A percentile compares a stretch with the other conserved stretches of the same genome.
These are phyloP conservation scores for Apoderus coryli DNA, from an alignment of 2,888 invertebrate genomes.

Conservation along the genomic window DNA sequence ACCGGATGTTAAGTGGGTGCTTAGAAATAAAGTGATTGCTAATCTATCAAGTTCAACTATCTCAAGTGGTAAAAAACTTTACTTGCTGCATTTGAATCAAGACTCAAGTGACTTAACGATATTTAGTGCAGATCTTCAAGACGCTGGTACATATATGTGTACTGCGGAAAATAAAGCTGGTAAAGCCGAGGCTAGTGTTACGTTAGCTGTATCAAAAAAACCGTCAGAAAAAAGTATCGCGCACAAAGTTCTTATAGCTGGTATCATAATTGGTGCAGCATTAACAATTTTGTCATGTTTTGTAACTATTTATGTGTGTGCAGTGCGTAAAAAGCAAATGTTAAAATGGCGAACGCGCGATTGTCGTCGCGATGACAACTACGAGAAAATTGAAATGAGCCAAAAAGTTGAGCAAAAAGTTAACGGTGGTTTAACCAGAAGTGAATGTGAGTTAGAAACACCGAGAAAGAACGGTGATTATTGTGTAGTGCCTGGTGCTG, in stretches of 20 bases:
- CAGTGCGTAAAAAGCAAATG: slow-evolving; percentile 45
- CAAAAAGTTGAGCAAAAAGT: slow-evolving; percentile 33
- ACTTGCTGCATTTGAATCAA: slow-evolving; percentile 49
- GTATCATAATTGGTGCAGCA: slow-evolving; percentile 49
- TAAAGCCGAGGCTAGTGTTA: slow-evolving; percentile 57
- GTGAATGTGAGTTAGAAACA: slow-evolving; percentile 25
- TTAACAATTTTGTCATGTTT: slow-evolving; percentile 52
- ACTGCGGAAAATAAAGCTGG: slow-evolving; percentile 72
- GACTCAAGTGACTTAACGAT: slow-evolving; percentile 61
- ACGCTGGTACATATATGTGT: slow-evolving; percentile 63
- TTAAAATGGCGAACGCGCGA: slow-evolving; percentile 37
- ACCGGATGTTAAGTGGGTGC: slow-evolving; percentile 57
- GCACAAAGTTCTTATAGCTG: slow-evolving; percentile 47
- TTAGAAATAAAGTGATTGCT: slow-evolving; percentile 53
- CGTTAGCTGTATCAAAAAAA: slow-evolving; percentile 52
- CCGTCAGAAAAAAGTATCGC: slow-evolving; percentile 44
- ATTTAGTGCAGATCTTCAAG: slow-evolving; percentile 54
- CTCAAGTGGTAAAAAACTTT: slow-evolving; percentile 42
- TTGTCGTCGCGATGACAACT: slow-evolving; percentile 42
- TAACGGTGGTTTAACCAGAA: slow-evolving; percentile 20
- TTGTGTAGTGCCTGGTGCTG: slow-evolving; percentile 46
- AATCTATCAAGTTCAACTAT: slow-evolving; percentile 40
- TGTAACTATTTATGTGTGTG: slow-evolving; percentile 47
- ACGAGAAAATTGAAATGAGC: slow-evolving; percentile 67
- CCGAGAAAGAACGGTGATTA: slow-evolving; percentile 51